Conservation (phyloP, 2,797 vertebrate genomes). For the Monodelphis domestica region DNA sequence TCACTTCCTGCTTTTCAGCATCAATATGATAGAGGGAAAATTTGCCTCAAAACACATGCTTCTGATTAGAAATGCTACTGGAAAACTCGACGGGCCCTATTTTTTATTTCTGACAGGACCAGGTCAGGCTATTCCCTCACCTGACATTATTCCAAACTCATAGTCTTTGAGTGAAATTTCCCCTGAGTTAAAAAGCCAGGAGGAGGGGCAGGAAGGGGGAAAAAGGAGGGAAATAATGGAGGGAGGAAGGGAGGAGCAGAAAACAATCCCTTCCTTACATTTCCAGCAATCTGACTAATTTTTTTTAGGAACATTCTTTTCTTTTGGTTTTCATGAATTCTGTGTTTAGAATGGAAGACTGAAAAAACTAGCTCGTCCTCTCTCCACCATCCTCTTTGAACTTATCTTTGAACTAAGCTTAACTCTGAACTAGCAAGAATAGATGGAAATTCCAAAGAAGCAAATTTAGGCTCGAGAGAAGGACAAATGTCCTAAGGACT, state of each 20-base stretch:
- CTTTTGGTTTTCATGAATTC: constrained; percentile 50
- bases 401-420: no score
- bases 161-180: constrained; percentile 63
- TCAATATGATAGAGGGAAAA: not conserved
- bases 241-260: constrained; percentile 50
- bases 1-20: not conserved
- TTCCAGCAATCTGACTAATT: constrained; percentile 38
- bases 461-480: not conserved
- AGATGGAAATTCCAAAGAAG: not conserved
- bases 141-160: constrained; percentile 69
- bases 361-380: not conserved
- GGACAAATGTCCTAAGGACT: not conserved
- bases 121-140: constrained; percentile 43
- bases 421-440: not conserved
- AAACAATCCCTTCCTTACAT: constrained; percentile 61
- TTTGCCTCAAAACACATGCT: constrained; percentile 21
- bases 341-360: not conserved
- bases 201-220: constrained; percentile 43
- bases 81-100: constrained; percentile 36
- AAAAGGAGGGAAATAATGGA: constrained; percentile 48
- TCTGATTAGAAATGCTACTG: constrained; percentile 26
- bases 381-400: not conserved
- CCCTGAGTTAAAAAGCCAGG: constrained; percentile 64
- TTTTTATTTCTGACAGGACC: constrained; percentile 49
- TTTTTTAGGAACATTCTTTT: constrained; percentile 51